phyloP scores from a whole-genome alignment of 2,113 vertebrate genomes.

The Leptodactylus fuscus region DNA sequence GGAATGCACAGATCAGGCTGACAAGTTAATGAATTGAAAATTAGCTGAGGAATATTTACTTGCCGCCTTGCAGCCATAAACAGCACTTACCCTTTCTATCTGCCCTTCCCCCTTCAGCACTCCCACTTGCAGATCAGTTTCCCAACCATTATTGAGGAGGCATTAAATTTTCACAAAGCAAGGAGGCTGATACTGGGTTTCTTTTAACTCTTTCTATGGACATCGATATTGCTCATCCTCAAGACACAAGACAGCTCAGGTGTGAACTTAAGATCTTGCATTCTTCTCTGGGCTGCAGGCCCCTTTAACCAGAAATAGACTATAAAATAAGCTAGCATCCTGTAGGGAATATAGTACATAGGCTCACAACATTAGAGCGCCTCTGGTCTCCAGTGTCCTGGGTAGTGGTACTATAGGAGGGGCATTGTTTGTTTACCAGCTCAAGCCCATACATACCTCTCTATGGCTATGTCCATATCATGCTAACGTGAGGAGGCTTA shows the following conservation, averaged over 20 bases:
- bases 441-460: not conserved
- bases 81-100: slow-evolving; percentile 52
- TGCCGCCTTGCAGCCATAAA: slow-evolving; percentile 41
- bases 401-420: not conserved
- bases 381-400: not conserved
- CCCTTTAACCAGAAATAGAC: not conserved
- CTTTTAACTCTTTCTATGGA: slow-evolving; percentile 48
- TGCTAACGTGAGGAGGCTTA: too few species aligned
- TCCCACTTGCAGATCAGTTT: slow-evolving; percentile 49
- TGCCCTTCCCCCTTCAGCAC: slow-evolving; percentile 45
- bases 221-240: not conserved
- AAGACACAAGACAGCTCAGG: slow-evolving; percentile 6
- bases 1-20: slow-evolving; percentile 16
- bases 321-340: not conserved
- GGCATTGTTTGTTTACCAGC: not conserved
- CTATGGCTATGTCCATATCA: not conserved
- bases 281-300: not conserved
- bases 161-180: slow-evolving; percentile 61
- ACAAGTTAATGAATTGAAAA: slow-evolving; percentile 52
- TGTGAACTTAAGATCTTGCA: not conserved
- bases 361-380: not conserved
- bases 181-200: slow-evolving; percentile 53
- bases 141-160: slow-evolving; percentile 52
- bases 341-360: not conserved
- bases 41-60: slow-evolving; percentile 35